Evolutionary conservation across 1,140 invertebrate genomes (phyloP).

Genomic region (Scaptomyza graminum): DNA sequence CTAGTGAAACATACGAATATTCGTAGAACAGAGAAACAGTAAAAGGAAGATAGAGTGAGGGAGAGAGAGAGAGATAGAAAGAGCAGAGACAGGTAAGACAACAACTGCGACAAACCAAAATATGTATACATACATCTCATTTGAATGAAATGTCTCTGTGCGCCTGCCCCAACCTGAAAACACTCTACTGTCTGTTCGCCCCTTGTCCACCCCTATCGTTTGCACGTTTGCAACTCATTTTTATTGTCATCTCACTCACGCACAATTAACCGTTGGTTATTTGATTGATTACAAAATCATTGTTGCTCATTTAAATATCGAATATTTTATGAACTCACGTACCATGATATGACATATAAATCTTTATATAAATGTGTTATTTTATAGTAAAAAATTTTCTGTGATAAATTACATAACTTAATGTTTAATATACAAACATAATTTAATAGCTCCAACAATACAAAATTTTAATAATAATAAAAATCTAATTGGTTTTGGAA

Average conservation of each 20-base stretch:
- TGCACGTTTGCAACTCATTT: background rate
- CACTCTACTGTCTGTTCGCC: background rate
- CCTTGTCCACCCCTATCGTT: background rate
- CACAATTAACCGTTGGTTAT: slow-evolving; percentile 39
- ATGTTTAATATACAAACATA: too few species aligned
- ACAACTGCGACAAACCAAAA: slow-evolving; percentile 44
- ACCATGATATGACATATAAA: slow-evolving; percentile 8
- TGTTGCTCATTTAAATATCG: slow-evolving; percentile 23
- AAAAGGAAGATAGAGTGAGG: slow-evolving; percentile 6
- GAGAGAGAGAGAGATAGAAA: slow-evolving; percentile 13
- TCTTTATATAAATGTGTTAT: too few species aligned
- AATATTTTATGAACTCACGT: slow-evolving; percentile 23
- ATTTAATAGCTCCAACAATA: too few species aligned
- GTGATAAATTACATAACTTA: too few species aligned
- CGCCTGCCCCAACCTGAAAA: slow-evolving; percentile 1
- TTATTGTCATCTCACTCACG: slow-evolving; percentile 40
- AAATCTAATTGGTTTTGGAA: too few species aligned
- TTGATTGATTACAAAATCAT: slow-evolving; percentile 54
- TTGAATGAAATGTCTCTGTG: slow-evolving; percentile 35
- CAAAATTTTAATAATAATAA: too few species aligned
- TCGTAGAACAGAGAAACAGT: slow-evolving; percentile 24
- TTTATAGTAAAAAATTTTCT: background rate
- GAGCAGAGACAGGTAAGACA: slow-evolving; percentile 8
- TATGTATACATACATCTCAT: slow-evolving; percentile 54
- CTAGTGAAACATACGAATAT: slow-evolving; percentile 65